Evolutionary conservation across 35 echinoderm and acorn worm species (phyloP), one percentile per base, ranked within the genome.

Genomic region (Chiridota heheva): DNA sequence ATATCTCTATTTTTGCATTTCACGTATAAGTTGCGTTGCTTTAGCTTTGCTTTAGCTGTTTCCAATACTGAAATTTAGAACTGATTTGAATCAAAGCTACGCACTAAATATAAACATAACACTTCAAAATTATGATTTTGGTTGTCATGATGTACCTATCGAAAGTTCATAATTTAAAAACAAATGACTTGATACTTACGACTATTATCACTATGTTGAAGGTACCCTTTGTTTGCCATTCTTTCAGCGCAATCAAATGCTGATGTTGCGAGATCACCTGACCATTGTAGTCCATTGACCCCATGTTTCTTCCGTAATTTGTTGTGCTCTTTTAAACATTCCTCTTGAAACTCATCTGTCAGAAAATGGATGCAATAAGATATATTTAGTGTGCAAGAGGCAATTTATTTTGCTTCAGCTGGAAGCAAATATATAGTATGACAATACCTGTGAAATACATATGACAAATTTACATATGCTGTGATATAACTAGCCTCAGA

Each of bases 171-270:
- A 10, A 12, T 51, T 51, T 51, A 51, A 10, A 51, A 22, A 51
- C 22, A 51, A n/a, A n/a, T n/a, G n/a, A n/a, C n/a, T n/a, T n/a
- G 7, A 28, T 40, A 74, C 68, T 85, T 60, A 96, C 92, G 29
- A 44, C 70, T 65, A 53, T 78, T 87, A 33, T 96, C 93, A 59
- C 84, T 91, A 38, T 96, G 84, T 65, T 96, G 93, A 24, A 87
- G 31, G 48, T 87, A 96, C 24, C 93, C 93, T 38, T 87, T 91
- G 46, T 96, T 84, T 2, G 78, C 83, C 62, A 96, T 32, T 36
- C 67, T 85, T 55, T 91, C 70, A 4, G 93, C 93, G 88, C 93
- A 96, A 8, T 78, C 81, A 24, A 43, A 24, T 2, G 93, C 93
- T 3, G 88, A 57, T 18, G 78, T 32, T 16, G 83, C 70, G 15